phyloP scores from a whole-genome alignment of 2,113 vertebrate genomes.

The Heteronetta atricapilla region DNA sequence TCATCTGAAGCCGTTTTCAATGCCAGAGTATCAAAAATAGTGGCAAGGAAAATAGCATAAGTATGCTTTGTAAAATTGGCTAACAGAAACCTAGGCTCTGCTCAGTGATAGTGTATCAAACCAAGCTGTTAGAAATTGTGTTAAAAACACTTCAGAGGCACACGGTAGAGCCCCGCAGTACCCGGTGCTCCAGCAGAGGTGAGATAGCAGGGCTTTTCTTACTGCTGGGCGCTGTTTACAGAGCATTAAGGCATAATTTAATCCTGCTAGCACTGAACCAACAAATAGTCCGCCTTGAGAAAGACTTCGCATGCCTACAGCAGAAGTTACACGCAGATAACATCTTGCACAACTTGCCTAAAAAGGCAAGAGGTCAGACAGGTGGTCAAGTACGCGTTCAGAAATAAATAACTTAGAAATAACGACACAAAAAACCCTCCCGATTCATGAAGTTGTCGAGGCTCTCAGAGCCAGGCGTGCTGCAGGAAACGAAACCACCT shows the following conservation, averaged over 20 bases:
- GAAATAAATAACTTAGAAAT: too few species aligned
- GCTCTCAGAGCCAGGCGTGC: neutral
- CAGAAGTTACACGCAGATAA: neutral
- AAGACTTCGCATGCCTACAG: neutral
- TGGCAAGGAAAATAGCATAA: neutral
- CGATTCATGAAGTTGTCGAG: rapidly evolving
- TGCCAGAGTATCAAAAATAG: neutral
- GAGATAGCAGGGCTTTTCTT: neutral
- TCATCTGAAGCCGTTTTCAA: neutral
- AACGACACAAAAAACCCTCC: neutral
- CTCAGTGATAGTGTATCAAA: neutral
- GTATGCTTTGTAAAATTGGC: neutral
- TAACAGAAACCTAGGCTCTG: neutral
- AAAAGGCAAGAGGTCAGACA: neutral
- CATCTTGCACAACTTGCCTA: neutral
- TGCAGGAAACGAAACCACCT: neutral
- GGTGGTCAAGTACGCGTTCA: rapidly evolving
- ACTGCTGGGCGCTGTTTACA: neutral
- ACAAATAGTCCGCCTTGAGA: neutral
- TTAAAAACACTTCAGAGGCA: neutral
- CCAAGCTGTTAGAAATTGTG: rapidly evolving
- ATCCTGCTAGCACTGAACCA: neutral
- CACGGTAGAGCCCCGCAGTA: too few species aligned
- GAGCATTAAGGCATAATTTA: neutral
- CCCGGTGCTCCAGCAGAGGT: neutral